Evolutionary conservation across 2,888 invertebrate genomes (phyloP).

Genomic region (Pachydiplax longipennis): DNA sequence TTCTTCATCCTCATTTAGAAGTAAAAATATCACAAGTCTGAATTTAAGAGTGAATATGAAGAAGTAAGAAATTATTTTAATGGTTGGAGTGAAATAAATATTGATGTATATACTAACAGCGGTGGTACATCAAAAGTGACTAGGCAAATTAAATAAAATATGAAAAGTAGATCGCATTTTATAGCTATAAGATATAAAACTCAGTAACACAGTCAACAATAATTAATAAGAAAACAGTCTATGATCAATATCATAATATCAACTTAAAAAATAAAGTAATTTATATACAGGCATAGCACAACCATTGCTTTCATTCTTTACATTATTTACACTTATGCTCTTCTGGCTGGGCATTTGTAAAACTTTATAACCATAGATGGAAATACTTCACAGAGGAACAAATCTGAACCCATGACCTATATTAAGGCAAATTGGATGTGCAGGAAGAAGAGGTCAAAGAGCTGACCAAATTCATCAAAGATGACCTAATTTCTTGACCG

Average conservation of each 20-base stretch:
- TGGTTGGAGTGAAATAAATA: not conserved
- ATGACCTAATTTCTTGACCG: constrained; percentile 63
- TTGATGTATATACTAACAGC: not conserved
- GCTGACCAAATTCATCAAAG: constrained; percentile 55
- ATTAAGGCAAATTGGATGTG: constrained; percentile 39
- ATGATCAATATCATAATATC: not conserved
- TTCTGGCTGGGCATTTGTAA: not conserved
- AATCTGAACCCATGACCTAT: not conserved
- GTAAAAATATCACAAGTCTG: not conserved
- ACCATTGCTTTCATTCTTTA: not conserved
- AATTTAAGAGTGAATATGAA: not conserved
- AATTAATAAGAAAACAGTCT: not conserved
- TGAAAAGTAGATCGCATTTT: not conserved
- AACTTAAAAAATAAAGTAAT: not conserved
- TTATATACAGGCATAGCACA: not conserved
- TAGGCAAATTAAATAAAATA: not conserved
- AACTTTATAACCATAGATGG: not conserved
- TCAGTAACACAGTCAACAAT: not conserved
- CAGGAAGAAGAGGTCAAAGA: not conserved
- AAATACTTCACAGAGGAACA: not conserved
- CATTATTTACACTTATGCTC: not conserved
- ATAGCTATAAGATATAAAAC: not conserved
- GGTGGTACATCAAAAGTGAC: not conserved
- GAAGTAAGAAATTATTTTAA: not conserved
- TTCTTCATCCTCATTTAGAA: not conserved